phyloP scores from a whole-genome alignment of 2,888 invertebrate species.

The Oscheius sp. region DNA sequence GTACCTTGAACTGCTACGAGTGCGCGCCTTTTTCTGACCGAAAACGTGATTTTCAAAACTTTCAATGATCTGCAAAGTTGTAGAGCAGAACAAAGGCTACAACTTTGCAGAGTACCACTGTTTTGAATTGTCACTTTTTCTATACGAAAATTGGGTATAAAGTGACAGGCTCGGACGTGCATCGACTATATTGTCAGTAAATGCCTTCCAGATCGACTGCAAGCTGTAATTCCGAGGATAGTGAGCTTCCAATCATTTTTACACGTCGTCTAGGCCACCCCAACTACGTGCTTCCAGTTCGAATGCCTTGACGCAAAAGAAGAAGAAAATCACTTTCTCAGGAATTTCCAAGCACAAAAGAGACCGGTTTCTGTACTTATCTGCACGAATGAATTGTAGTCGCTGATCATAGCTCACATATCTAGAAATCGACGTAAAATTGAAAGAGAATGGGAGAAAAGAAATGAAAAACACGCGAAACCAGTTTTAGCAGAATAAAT shows the following conservation, averaged over 20 bases:
- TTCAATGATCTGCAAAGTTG: too few species aligned
- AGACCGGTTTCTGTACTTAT: background rate
- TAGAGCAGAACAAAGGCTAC: too few species aligned
- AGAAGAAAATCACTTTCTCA: background rate
- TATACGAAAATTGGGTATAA: background rate
- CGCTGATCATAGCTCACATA: background rate
- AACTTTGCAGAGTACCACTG: too few species aligned
- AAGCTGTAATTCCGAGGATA: slow-evolving; percentile 20
- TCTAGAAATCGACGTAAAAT: background rate
- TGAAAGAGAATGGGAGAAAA: too few species aligned
- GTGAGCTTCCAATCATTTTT: slow-evolving; percentile 11
- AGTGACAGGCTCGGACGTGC: too few species aligned
- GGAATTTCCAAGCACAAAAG: slow-evolving; percentile 3
- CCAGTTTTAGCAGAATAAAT: too few species aligned
- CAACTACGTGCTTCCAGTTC: slow-evolving; percentile 29
- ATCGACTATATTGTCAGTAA: too few species aligned
- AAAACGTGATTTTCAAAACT: too few species aligned
- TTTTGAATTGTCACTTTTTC: too few species aligned
- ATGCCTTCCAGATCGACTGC: slow-evolving; percentile 20
- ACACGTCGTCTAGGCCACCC: slow-evolving; percentile 27
- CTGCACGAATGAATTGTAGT: too few species aligned
- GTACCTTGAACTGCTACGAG: background rate
- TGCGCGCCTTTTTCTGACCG: background rate
- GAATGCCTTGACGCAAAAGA: background rate
- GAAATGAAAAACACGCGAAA: too few species aligned